Evolutionary conservation across 2,797 vertebrate genomes (phyloP).

Genomic region (Chaetophractus vellerosus): DNA sequence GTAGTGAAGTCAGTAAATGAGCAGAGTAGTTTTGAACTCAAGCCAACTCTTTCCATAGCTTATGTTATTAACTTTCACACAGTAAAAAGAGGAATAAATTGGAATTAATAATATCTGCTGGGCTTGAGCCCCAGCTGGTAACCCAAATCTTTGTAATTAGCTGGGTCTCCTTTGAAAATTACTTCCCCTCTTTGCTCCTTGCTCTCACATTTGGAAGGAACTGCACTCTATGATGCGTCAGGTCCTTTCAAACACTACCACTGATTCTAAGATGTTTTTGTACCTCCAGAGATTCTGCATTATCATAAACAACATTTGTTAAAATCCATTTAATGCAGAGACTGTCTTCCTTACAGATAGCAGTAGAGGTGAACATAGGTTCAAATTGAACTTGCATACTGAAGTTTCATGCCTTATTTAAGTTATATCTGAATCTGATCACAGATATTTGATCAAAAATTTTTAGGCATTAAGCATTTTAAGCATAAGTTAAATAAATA

Average conservation of each 20-base stretch:
- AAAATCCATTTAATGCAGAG: too few relatives aligned
- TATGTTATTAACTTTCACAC: neutral
- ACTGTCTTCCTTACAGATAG: neutral
- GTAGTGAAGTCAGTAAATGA: neutral
- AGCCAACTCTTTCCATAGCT: neutral
- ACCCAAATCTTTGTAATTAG: neutral
- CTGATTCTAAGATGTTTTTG: neutral
- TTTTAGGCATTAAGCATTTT: neutral
- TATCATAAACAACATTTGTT: too few relatives aligned
- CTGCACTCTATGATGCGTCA: neutral
- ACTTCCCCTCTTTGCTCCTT: neutral
- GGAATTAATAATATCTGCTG: neutral
- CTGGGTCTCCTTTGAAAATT: neutral
- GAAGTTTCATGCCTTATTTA: neutral
- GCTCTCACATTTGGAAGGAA: too few relatives aligned
- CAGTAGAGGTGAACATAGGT: neutral
- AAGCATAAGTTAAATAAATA: neutral
- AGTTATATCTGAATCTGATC: neutral
- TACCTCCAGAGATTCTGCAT: neutral
- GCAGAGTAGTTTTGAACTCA: neutral
- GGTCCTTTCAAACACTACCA: neutral
- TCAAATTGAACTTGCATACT: neutral
- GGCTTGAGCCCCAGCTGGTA: neutral
- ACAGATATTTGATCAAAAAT: neutral
- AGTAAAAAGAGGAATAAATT: neutral